Percentiles rank a stretch among this genome's conserved stretches.
Evolutionary conservation across 2,888 invertebrate genomes (phyloP).

Genomic region (Colletes collaris): DNA sequence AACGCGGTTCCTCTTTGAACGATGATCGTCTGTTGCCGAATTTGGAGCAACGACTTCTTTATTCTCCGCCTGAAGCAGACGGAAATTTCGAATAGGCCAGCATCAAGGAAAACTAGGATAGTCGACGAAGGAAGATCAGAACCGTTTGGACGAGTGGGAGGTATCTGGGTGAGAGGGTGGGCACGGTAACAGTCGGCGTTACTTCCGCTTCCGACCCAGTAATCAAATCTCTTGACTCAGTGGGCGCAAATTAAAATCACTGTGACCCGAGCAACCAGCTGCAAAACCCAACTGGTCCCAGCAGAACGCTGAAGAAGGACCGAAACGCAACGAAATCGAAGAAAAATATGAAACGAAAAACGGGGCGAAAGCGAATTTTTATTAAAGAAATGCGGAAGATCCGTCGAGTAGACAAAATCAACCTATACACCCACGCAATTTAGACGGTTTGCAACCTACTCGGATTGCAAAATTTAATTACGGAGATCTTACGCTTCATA

Average conservation of each 20-base stretch:
- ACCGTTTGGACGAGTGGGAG: slow-evolving; percentile 16
- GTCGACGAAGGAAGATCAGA: slow-evolving; percentile 11
- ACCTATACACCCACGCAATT: neutral
- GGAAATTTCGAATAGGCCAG: slow-evolving; percentile 36
- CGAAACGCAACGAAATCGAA: neutral
- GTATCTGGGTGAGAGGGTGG: slow-evolving; percentile 37
- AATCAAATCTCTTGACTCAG: slow-evolving; percentile 78
- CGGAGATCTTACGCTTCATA: no score
- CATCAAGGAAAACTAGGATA: slow-evolving; percentile 26
- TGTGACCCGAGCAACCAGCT: slow-evolving; percentile 45
- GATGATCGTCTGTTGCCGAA: neutral
- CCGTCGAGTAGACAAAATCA: neutral
- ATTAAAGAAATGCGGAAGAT: neutral
- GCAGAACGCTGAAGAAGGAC: neutral
- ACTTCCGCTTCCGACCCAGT: slow-evolving; percentile 76
- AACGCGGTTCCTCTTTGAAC: no score
- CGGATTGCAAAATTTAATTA: no score
- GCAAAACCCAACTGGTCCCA: slow-evolving; percentile 27
- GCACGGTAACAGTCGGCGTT: slow-evolving; percentile 74
- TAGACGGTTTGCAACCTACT: no score
- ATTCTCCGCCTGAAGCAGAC: slow-evolving; percentile 1
- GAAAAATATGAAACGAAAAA: neutral
- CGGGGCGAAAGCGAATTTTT: neutral
- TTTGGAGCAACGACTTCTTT: slow-evolving; percentile 25
- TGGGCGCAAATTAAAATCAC: slow-evolving; percentile 74